A percentile compares a stretch with the other conserved stretches of the same genome.
phyloP scores from a whole-genome alignment of 2,113 vertebrate genomes.

The Dunckerocampus dactyliophorus region DNA sequence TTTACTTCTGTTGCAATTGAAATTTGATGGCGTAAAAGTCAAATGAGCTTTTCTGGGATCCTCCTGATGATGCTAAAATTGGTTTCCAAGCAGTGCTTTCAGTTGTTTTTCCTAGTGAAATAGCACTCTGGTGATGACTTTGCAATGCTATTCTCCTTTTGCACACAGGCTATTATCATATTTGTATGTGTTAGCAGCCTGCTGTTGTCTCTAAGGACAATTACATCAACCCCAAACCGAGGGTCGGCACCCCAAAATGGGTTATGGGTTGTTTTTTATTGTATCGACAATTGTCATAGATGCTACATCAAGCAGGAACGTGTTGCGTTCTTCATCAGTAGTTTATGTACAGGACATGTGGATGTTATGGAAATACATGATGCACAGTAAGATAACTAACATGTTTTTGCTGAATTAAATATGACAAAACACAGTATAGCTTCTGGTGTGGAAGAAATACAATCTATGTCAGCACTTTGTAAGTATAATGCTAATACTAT shows the following conservation, averaged over 20 bases:
- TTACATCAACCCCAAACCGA: background rate
- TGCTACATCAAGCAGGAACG: too few relatives aligned
- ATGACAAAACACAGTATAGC: too few relatives aligned
- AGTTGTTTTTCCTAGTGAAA: background rate
- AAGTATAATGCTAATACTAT: background rate
- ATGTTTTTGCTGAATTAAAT: too few relatives aligned
- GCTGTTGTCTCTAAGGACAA: background rate
- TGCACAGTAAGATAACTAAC: too few relatives aligned
- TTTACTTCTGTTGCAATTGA: background rate
- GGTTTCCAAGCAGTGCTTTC: slow-evolving; percentile 5
- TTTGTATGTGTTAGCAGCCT: slow-evolving; percentile 6
- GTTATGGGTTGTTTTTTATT: too few relatives aligned
- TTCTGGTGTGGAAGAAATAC: background rate
- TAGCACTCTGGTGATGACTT: background rate
- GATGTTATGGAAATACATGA: too few relatives aligned
- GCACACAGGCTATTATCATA: background rate
- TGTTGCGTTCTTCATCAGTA: too few relatives aligned
- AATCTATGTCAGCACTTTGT: background rate
- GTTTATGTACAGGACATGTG: too few relatives aligned
- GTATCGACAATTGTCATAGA: too few relatives aligned
- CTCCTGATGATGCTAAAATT: background rate
- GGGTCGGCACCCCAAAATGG: too few relatives aligned
- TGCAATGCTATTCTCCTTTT: background rate
- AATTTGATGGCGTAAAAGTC: background rate
- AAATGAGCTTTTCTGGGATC: background rate